These are phyloP conservation scores for Phoebastria nigripes DNA, from an alignment of 2,797 vertebrate species.

Conservation along the genomic window DNA sequence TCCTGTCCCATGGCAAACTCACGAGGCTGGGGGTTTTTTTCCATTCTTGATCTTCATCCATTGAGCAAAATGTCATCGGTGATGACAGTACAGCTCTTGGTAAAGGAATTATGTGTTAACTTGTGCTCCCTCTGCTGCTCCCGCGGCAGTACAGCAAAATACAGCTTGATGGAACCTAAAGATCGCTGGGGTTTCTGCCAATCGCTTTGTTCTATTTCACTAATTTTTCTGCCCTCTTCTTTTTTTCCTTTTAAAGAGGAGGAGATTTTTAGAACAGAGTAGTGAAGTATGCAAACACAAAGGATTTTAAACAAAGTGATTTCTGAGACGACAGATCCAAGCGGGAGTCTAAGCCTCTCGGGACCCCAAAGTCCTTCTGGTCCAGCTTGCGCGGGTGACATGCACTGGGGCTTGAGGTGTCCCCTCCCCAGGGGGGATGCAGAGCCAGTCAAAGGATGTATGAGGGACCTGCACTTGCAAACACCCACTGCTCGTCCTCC, in stretches of 20 bases:
- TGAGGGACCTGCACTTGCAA: neutral
- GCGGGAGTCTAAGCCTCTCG: accelerated
- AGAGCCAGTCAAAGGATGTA: neutral
- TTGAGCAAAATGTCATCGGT: neutral
- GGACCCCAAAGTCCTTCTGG: neutral
- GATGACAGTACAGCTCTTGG: neutral
- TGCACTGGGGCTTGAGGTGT: accelerated
- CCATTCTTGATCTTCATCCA: neutral
- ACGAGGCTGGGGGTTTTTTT: neutral
- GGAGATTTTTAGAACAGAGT: neutral
- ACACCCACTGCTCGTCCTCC: neutral
- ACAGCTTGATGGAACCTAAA: neutral
- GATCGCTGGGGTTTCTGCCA: neutral
- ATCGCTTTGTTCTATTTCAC: accelerated
- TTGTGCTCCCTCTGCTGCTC: slow-evolving; percentile 70
- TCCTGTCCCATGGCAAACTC: neutral
- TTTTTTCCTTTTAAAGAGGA: neutral
- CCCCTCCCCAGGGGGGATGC: neutral
- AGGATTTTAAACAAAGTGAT: neutral
- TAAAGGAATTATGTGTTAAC: slow-evolving; percentile 28
- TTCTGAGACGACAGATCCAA: neutral
- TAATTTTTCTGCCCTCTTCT: neutral
- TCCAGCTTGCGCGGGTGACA: accelerated
- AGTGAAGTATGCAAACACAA: accelerated
- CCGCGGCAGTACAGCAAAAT: slow-evolving; percentile 49